Evolutionary conservation across 2,888 invertebrate species (phyloP), one percentile per base, ranked within the genome.

Genomic region (Caenorhabditis afra): DNA sequence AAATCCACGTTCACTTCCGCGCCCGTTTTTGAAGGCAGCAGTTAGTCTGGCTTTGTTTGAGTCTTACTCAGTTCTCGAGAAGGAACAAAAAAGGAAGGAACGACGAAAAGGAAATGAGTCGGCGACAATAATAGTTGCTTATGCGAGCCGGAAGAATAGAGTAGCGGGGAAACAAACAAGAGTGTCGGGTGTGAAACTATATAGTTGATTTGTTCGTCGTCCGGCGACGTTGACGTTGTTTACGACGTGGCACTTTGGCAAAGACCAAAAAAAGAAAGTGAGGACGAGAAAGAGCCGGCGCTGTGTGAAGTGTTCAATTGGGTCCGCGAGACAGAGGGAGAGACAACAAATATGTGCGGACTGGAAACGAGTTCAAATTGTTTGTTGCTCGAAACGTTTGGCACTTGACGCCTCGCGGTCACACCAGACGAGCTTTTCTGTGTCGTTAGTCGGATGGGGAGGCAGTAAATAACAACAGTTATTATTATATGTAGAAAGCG

Each of bases 221-320:
- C 55, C n/a, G 16, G n/a, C n/a, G 29, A 29, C 29, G 29, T 5
- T 57, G 47, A 59, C 67, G 62, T 74, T 70, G 76, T 77, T 68
- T 77, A 77, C 76, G 76, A 77, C 58, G 68, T 77, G 76, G 76
- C 70, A 75, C 75, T 67, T 75, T 65, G 22, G 39, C 55, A 29
- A 29, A 29, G 29, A 29, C 18, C 52, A 5, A n/a, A 29, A n/a
- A 52, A 29, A 52, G n/a, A n/a, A n/a, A n/a, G n/a, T n/a, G n/a
- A n/a, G n/a, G 35, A 52, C 22, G 20, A 35, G 23, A 44, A 22
- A 20, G 7, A 37, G 11, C 41, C 11, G 53, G 1, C 37, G 47
- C 47, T 53, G 2, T 18, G 37, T 58, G 58, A 61, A 70, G 45
- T 53, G 59, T 70, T 70, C 70, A 70, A 61, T 70, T 59, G 61